phyloP scores from a whole-genome alignment of 2,113 vertebrate species.

The Prochilodus magdalenae region DNA sequence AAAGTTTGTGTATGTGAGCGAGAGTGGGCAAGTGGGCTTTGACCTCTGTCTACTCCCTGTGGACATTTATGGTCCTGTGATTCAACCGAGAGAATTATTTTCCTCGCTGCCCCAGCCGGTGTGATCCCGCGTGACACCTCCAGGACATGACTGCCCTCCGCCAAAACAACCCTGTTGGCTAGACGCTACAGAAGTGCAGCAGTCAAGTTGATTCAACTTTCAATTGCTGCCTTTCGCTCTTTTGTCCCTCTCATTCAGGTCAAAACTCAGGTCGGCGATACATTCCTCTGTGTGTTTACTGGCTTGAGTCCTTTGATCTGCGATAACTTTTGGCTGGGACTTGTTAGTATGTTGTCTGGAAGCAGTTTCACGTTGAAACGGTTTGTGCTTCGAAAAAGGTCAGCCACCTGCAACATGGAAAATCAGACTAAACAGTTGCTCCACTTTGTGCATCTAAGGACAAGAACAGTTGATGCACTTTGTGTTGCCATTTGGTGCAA shows the following conservation, averaged over 20 bases:
- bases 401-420: neutral
- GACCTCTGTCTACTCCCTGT: slow-evolving; percentile 1
- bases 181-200: neutral
- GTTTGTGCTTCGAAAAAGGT: neutral
- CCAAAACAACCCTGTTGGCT: neutral
- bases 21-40: neutral
- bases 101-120: neutral
- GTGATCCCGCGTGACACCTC: neutral
- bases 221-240: neutral
- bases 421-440: neutral
- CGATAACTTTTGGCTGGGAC: neutral
- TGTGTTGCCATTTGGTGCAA: slow-evolving; percentile 39
- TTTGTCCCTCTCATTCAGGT: neutral
- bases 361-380: neutral
- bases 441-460: neutral
- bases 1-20: slow-evolving; percentile 1
- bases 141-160: neutral
- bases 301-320: neutral
- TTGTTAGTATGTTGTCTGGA: neutral
- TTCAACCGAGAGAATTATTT: slow-evolving; percentile 16
- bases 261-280: neutral
- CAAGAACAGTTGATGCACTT: neutral
- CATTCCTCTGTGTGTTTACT: neutral
- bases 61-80: slow-evolving; percentile 1
- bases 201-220: neutral